phyloP scores from a whole-genome alignment of 2,797 vertebrate species.

The Tokudaia tokunoshimensis region DNA sequence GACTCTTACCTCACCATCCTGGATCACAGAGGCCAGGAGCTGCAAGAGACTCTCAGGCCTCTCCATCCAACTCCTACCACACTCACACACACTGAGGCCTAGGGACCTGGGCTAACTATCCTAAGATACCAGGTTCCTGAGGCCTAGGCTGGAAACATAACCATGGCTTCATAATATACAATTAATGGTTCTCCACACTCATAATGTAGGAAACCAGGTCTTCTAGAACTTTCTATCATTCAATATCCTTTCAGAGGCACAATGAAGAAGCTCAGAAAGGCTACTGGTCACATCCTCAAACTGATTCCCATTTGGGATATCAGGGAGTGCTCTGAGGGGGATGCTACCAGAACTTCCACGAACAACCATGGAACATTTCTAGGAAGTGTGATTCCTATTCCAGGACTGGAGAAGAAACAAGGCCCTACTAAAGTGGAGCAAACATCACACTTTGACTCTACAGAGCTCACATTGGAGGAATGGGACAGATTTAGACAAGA shows the following conservation, averaged over 20 bases:
- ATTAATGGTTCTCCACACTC: not conserved
- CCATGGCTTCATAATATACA: not conserved
- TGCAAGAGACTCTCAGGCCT: not conserved
- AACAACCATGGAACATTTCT: not conserved
- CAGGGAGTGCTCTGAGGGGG: not conserved
- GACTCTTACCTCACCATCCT: not conserved
- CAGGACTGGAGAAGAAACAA: not conserved
- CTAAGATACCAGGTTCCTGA: not conserved
- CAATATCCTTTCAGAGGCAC: not conserved
- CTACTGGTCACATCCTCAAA: not conserved
- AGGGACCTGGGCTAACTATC: not conserved
- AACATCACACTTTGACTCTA: rapidly evolving
- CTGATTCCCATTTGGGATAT: not conserved
- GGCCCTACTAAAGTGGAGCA: not conserved
- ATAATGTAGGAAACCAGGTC: not conserved
- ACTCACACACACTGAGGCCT: not conserved
- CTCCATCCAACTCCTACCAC: not conserved
- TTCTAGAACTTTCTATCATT: not conserved
- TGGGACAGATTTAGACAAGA: not conserved
- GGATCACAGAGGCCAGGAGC: not conserved
- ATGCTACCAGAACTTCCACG: not conserved
- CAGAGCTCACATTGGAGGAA: not conserved
- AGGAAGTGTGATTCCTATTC: not conserved
- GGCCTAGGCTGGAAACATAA: not conserved
- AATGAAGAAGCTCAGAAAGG: not conserved